Base-by-base conservation (phyloP, 92 coral and sea anemone species). In the Isaurus tuberculatus region DNA sequence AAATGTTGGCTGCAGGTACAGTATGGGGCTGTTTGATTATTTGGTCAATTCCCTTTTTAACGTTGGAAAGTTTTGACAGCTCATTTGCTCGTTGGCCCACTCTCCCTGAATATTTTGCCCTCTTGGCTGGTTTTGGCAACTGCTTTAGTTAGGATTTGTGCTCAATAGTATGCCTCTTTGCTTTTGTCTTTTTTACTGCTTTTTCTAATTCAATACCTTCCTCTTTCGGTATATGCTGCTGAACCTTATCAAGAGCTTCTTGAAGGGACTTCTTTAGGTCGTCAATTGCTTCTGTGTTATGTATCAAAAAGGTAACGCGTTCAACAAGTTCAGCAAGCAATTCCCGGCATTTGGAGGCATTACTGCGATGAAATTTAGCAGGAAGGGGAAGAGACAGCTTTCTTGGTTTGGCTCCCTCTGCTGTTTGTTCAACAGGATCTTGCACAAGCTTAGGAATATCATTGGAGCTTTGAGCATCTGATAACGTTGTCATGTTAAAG, bases 41-140 rank as follows among this genome's bases (percentile, higher is more conserved):
- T 57, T 57, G 65, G 27, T 57, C 65, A 57, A 57, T 57, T 57
- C 65, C 65, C 65, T 57, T 23, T 57, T 57, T 57, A n/a, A 57
- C 65, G n/a, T 57, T 57, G 17, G 4, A 57, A 57, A 71, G 70
- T 72, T 86, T 80, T 86, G 58, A 67, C 81, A 81, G 83, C 33
- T 36, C 79, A 37, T 37, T 57, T n/a, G 90, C 88, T 32, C 30
- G 61, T 48, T 87, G 72, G 37, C 90, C 90, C 70, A 70, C 88
- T 64, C 90, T 73, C 11, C 88, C 83, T 25, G 82, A 37, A 65
- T 43, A 87, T 69, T 83, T 87, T 30, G 70, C 43, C 33, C 68
- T 87, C 77, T 73, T 87, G 13, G 66, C 31, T 60, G 66, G 66
- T 27, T 60, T 60, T 2, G 66, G 66, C 25, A 60, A 27, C 32